Evolutionary conservation across 1,140 invertebrate genomes (phyloP).

Genomic region (Diorhabda sublineata): DNA sequence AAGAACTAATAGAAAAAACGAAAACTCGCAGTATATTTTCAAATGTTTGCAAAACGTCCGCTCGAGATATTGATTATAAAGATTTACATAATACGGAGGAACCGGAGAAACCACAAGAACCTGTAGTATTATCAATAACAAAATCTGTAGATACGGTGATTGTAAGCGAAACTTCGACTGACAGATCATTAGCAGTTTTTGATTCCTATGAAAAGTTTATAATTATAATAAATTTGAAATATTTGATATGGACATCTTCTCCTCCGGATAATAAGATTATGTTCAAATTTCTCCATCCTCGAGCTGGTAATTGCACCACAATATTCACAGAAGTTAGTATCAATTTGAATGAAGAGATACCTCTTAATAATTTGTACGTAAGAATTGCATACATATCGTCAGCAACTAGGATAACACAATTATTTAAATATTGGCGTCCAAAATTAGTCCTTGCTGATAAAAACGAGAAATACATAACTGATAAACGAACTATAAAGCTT

Average conservation of each 20-base stretch:
- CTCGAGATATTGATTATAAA: neutral
- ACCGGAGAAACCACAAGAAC: slow-evolving; percentile 5
- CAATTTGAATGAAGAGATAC: slow-evolving; percentile 37
- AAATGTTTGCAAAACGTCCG: slow-evolving; percentile 5
- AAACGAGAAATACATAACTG: slow-evolving; percentile 25
- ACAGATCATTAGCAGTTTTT: slow-evolving; percentile 17
- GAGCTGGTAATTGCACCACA: slow-evolving; percentile 40
- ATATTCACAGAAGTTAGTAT: slow-evolving; percentile 24
- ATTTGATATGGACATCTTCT: slow-evolving; percentile 22
- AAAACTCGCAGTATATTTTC: slow-evolving; percentile 14
- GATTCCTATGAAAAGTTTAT: slow-evolving; percentile 22
- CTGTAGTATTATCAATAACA: slow-evolving; percentile 8
- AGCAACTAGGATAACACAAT: slow-evolving; percentile 43
- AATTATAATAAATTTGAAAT: slow-evolving; percentile 21
- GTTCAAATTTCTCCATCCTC: slow-evolving; percentile 48
- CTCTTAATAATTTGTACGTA: slow-evolving; percentile 46
- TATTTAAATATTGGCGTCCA: slow-evolving; percentile 46
- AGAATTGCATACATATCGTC: slow-evolving; percentile 50
- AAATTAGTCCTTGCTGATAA: slow-evolving; percentile 47
- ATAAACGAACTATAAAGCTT: slow-evolving; percentile 25
- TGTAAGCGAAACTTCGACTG: slow-evolving; percentile 23
- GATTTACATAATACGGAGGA: neutral
- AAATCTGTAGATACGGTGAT: slow-evolving; percentile 30
- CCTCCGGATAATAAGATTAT: slow-evolving; percentile 23
- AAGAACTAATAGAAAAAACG: slow-evolving; percentile 11